Base-by-base conservation (phyloP, 2,113 vertebrate genomes). In the Anhinga anhinga region DNA sequence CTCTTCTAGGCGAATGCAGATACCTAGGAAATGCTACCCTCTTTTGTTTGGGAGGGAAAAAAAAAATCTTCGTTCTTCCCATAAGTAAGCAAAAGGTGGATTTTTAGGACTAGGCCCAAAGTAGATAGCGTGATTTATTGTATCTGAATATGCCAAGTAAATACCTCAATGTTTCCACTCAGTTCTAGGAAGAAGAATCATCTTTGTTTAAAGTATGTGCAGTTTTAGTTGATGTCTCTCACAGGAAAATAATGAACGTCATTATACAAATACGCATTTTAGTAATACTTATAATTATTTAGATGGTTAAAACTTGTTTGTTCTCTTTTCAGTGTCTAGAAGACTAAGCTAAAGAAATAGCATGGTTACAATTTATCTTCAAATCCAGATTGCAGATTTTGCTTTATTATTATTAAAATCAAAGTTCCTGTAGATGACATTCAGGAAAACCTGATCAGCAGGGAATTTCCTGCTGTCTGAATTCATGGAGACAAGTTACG, bases 401-500 rank as follows among this genome's bases (percentile, higher is more conserved):
- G 79, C 65, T 94, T 80, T 95, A 87, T 82, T 92, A 86, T 80
- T 94, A 94, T 94, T 82, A 92, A 94, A 94, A 95, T 88, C 34
- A 23, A 89, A 80, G 93, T 90, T 92, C 79, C 90, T 95, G 92
- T 87, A 76, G 80, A 95, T 97, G 95, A 90, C 92, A 95, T 97
- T 84, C 96, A 95, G 97, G 96, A 97, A 97, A 80, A 92, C 95
- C 88, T 96, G 96, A 96, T 97, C 97, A 97, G 94, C 67, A 83
- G 93, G 95, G 96, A 97, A 97, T 97, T 98, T 98, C 97, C 96
- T 97, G 96, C 94, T 93, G 97, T 98, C 96, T 97, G 95, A 98
- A 93, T 84, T 95, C 23, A 6, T 76, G 90, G 92, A 93, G 95
- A 96, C 88, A 61, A 87, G 82, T 96, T 96, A 86, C 34, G 58